Conservation (phyloP, 2,797 vertebrate species). For the Thaleichthys pacificus region DNA sequence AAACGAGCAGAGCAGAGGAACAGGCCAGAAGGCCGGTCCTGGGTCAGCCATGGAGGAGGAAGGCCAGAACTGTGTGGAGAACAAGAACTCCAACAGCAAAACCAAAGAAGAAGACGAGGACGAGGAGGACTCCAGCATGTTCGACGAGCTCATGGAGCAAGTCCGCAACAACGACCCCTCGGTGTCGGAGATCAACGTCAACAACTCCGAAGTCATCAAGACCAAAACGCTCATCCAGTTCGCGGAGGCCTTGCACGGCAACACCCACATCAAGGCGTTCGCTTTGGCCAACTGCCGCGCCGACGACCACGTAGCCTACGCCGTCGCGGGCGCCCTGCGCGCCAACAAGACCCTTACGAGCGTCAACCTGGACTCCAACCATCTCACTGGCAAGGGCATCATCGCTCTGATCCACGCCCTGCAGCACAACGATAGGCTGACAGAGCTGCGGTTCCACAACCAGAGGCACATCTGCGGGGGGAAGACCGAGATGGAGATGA, state of each 20-base stretch:
- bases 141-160: constrained; percentile 89
- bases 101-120: constrained; percentile 64
- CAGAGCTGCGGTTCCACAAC: constrained; percentile 97
- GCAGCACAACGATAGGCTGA: constrained; percentile 87
- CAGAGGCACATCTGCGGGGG: constrained; percentile 97
- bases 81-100: constrained; percentile 62
- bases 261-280: constrained; percentile 85
- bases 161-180: constrained; percentile 84
- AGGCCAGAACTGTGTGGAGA: constrained; percentile 56
- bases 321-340: constrained; percentile 86
- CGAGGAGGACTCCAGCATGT: constrained; percentile 89
- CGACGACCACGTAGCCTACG: constrained; percentile 93
- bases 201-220: constrained; percentile 97
- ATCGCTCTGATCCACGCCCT: constrained; percentile 90
- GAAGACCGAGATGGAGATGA: constrained; percentile 98
- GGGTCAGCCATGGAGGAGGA: too few relatives aligned
- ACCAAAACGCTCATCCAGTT: constrained; percentile 91
- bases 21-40: too few relatives aligned
- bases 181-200: constrained; percentile 88
- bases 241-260: constrained; percentile 86
- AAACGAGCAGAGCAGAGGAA: too few relatives aligned
- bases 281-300: constrained; percentile 93
- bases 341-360: constrained; percentile 88
- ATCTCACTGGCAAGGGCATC: constrained; percentile 93
- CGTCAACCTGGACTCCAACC: constrained; percentile 97